Conservation (phyloP, 1,140 invertebrate species). For the Drosophila sproati region DNA sequence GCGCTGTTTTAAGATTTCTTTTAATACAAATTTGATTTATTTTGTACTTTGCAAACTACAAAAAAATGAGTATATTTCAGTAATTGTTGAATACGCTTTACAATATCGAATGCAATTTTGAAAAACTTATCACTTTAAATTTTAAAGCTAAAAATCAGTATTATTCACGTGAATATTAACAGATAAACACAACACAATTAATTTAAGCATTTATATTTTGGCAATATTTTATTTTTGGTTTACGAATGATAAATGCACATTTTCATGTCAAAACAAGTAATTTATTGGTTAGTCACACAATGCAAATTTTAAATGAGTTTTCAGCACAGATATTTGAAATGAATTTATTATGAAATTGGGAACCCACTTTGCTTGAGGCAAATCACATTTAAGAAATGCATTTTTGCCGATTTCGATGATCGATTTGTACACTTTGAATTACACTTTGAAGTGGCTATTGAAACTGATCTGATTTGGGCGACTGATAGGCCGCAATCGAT, state of each 20-base stretch:
- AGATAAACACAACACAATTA: too few species aligned
- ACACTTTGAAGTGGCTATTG: slow-evolving; percentile 15
- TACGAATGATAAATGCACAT: slow-evolving; percentile 42
- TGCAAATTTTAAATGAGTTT: slow-evolving; percentile 11
- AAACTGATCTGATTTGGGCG: slow-evolving; percentile 35
- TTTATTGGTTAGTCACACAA: background rate
- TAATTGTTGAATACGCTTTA: too few species aligned
- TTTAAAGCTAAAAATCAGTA: too few species aligned
- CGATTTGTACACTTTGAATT: background rate
- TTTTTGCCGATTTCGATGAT: slow-evolving; percentile 21
- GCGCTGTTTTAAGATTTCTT: too few species aligned
- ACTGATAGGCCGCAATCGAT: slow-evolving; percentile 47
- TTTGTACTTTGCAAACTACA: too few species aligned
- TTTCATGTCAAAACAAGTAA: slow-evolving; percentile 14
- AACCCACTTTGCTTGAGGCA: slow-evolving; percentile 77
- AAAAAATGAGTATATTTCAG: too few species aligned
- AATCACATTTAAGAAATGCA: slow-evolving; percentile 71
- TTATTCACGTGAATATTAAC: too few species aligned
- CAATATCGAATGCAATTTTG: too few species aligned
- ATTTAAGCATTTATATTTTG: background rate
- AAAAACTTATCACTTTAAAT: too few species aligned
- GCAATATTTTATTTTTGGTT: slow-evolving; percentile 4
- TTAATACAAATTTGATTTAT: too few species aligned
- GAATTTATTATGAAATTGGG: slow-evolving; percentile 4
- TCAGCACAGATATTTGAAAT: slow-evolving; percentile 6